Percentiles rank a stretch among this genome's conserved stretches.
Evolutionary conservation across 2,113 vertebrate genomes (phyloP).

Genomic region (Drymodes brunneopygia): DNA sequence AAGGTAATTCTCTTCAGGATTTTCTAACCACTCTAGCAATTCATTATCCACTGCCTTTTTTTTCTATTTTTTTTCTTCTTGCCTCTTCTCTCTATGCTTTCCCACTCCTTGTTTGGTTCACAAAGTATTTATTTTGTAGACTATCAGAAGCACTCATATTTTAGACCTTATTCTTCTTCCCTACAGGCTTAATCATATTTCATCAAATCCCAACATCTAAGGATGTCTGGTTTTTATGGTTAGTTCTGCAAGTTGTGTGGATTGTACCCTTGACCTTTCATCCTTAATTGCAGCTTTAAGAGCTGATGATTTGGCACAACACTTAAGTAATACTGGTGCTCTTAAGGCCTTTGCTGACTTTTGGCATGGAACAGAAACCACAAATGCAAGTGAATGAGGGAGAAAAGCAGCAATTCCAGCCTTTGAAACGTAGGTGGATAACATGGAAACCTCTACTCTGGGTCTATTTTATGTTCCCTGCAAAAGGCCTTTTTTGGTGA

Average conservation of each 20-base stretch:
- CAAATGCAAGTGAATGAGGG: neutral
- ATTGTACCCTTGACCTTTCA: neutral
- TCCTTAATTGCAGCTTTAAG: neutral
- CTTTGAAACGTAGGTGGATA: neutral
- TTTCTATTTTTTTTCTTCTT: neutral
- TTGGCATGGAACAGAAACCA: neutral
- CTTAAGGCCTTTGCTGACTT: neutral
- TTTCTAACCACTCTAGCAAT: neutral
- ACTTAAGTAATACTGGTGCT: neutral
- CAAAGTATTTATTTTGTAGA: neutral
- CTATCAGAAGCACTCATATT: neutral
- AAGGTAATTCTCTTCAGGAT: neutral
- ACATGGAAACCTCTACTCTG: neutral
- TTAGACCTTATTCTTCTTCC: neutral
- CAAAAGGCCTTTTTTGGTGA: neutral
- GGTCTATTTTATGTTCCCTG: neutral
- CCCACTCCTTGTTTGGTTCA: neutral
- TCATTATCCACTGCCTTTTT: neutral
- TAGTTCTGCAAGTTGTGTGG: slow-evolving; percentile 1
- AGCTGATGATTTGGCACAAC: neutral
- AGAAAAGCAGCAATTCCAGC: neutral
- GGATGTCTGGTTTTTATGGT: neutral
- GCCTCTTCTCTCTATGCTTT: neutral
- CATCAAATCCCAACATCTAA: neutral
- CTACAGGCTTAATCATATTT: neutral